Evolutionary conservation across 2,113 vertebrate species (phyloP).

Genomic region (Prietella phreatophila): DNA sequence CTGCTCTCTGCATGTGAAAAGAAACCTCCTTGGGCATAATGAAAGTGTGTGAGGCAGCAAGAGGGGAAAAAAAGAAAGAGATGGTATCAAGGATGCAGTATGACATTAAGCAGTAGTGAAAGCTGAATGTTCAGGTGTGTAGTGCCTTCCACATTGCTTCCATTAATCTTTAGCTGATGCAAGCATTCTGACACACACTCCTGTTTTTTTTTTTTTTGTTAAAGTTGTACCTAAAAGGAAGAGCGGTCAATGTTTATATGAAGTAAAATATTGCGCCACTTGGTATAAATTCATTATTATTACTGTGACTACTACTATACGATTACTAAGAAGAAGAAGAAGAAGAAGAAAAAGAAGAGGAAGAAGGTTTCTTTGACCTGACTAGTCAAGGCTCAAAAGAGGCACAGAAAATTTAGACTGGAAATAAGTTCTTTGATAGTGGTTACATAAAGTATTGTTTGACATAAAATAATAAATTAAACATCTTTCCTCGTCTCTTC

Average conservation of each 20-base stretch:
- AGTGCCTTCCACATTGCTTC: constrained; percentile 33
- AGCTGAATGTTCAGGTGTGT: constrained; percentile 12
- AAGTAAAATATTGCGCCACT: not conserved
- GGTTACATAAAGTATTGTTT: not conserved
- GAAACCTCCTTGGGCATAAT: constrained; percentile 32
- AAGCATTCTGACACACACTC: constrained; percentile 23
- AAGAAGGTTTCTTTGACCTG: not conserved
- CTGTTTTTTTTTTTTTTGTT: not conserved
- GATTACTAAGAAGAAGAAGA: not conserved
- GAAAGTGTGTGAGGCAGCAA: constrained; percentile 9
- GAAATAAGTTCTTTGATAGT: not conserved
- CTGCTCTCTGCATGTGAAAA: constrained; percentile 25
- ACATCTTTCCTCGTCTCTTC: not conserved
- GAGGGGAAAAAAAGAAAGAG: not conserved
- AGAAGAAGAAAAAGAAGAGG: too few relatives aligned
- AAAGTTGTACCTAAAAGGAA: not conserved
- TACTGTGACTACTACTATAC: not conserved
- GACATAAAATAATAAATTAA: not conserved
- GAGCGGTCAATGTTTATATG: not conserved
- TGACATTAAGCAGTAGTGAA: constrained; percentile 21
- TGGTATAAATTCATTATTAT: not conserved
- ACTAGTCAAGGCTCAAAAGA: not conserved
- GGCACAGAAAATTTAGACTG: not conserved
- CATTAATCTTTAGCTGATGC: constrained; percentile 1
- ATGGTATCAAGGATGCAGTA: constrained; percentile 21